Percentiles rank a stretch among this genome's conserved stretches.
Conservation (phyloP, 2,797 vertebrate genomes). For the Liparis tanakae region DNA sequence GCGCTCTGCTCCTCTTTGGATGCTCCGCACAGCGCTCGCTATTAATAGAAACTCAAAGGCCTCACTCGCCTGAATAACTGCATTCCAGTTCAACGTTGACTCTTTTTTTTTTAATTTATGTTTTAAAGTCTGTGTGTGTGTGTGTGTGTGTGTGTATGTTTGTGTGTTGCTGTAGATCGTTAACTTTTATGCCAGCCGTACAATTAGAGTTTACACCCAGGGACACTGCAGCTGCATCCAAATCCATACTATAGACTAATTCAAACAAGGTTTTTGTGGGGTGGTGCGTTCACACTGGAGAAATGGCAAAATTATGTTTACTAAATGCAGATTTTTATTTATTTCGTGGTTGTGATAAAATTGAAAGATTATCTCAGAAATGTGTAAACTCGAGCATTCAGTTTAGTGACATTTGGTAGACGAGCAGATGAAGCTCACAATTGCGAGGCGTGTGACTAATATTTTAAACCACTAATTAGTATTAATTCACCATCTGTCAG, state of each 20-base stretch:
- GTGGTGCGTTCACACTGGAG: neutral
- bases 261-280: neutral
- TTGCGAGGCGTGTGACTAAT: too few relatives aligned
- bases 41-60: conserved; percentile 61
- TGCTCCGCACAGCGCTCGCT: conserved; percentile 25
- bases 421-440: neutral
- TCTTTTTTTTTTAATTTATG: too few relatives aligned
- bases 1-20: conserved; percentile 30
- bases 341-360: neutral
- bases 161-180: neutral
- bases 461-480: neutral
- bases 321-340: neutral
- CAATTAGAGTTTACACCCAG: conserved; percentile 2
- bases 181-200: conserved; percentile 6
- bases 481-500: neutral
- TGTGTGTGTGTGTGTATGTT: neutral
- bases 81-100: conserved; percentile 48
- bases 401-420: neutral
- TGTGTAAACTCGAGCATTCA: neutral
- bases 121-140: neutral
- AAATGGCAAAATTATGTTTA: neutral
- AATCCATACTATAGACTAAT: neutral
- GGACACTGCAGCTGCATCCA: neutral
- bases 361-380: neutral
- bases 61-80: conserved; percentile 64